phyloP scores from a whole-genome alignment of 92 coral and sea anemone species.

The Galaxea fascicularis region DNA sequence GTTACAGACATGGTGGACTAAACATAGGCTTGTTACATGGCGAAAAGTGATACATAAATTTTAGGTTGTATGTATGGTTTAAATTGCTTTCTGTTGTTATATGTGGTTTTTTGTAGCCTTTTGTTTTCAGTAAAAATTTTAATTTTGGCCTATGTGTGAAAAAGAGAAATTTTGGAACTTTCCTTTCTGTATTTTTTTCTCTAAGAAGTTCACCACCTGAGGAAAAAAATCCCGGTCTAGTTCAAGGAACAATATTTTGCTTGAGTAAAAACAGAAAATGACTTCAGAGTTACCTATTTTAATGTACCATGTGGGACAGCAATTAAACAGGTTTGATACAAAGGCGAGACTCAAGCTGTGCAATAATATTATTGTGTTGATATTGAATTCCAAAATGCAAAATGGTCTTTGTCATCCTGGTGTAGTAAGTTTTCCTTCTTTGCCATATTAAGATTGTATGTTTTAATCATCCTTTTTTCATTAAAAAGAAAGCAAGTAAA shows the following conservation, averaged over 20 bases:
- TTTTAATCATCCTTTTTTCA: not conserved
- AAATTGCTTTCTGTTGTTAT: too few species aligned
- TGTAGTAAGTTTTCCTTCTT: not conserved
- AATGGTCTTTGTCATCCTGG: not conserved
- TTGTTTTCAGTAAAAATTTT: not conserved
- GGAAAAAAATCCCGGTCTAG: too few species aligned
- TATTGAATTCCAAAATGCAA: not conserved
- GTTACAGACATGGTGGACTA: not conserved
- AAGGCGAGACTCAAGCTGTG: constrained; percentile 22
- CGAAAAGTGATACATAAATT: not conserved
- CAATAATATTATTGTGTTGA: not conserved
- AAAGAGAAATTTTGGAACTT: too few species aligned
- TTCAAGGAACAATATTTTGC: too few species aligned
- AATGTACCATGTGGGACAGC: not conserved
- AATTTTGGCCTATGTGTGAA: too few species aligned
- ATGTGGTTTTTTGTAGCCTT: not conserved
- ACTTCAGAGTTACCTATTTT: not conserved
- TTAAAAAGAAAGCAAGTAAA: not conserved
- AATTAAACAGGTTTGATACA: not conserved
- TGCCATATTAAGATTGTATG: not conserved
- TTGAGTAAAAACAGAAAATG: too few species aligned
- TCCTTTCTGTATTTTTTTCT: too few species aligned
- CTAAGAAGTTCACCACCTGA: too few species aligned
- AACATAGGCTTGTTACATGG: not conserved
- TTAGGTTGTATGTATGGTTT: not conserved